phyloP scores from a whole-genome alignment of 2,113 vertebrate species.

The Callionymus lyra region DNA sequence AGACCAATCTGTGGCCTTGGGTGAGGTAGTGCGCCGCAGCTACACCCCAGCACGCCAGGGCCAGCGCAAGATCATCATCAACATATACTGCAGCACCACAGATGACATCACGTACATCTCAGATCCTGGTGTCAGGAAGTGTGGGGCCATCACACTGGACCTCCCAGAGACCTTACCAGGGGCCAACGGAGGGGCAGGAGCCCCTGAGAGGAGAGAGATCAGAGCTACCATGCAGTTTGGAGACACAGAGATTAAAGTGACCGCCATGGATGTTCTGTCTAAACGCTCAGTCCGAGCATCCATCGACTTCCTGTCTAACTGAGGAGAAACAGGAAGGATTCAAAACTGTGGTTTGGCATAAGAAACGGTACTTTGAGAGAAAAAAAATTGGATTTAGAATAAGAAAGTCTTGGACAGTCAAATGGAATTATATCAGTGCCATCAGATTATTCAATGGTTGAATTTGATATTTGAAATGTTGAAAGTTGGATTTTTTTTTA shows the following conservation, averaged over 20 bases:
- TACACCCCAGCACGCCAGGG: constrained; percentile 85
- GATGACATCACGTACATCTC: constrained; percentile 89
- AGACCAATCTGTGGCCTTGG: constrained; percentile 89
- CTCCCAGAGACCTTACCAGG: constrained; percentile 53
- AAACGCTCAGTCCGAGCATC: constrained; percentile 73
- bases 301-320: constrained; percentile 94
- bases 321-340: constrained; percentile 35
- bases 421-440: too few species aligned
- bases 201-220: constrained; percentile 76
- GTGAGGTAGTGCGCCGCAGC: constrained; percentile 83
- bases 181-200: constrained; percentile 10
- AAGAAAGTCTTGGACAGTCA: too few species aligned
- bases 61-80: constrained; percentile 90
- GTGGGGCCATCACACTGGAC: constrained; percentile 84
- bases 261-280: constrained; percentile 78
- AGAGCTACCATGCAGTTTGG: constrained; percentile 91
- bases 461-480: too few species aligned
- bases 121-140: constrained; percentile 83
- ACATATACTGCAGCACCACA: constrained; percentile 80
- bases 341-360: background rate
- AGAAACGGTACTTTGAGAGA: constrained; percentile 38
- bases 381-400: too few species aligned
- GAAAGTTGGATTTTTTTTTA: too few species aligned
- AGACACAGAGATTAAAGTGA: constrained; percentile 94
- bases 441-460: too few species aligned